Base-by-base conservation (phyloP, 2,113 vertebrate genomes). In the Bagarius yarrelli region DNA sequence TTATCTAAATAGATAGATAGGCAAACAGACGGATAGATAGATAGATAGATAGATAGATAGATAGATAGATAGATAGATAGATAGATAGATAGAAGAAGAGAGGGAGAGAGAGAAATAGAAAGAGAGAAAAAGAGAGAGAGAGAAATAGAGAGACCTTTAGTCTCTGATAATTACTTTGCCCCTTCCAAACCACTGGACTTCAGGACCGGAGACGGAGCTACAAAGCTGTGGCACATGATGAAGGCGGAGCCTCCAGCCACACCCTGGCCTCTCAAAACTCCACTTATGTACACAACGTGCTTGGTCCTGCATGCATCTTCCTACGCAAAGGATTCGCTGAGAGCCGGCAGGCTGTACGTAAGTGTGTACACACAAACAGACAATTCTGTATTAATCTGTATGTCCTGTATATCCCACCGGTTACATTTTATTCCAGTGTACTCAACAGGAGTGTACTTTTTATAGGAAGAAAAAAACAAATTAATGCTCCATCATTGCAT, bases 261-360 rank as follows among this genome's bases (percentile, higher is more conserved):
- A 90, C 93, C 92, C 95, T 95, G 87, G 90, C 96, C 91, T 91
- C 93, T 90, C 96, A 98, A 93, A 97, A 95, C 90, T 96, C 96
- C 85, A 93, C 94, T 8, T 93, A 94, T 92, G 95, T 97, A 95
- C 95, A 97, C 94, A 98, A 94, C 91, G 92, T 98, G 77, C 94
- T 98, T 91, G 97, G 97, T 86, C 97, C 97, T 0, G 96, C 97
- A 77, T 98, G 97, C 94, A 96, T 98, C 91, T 98, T 98, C 91
- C 96, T 98, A 89, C 94, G 97, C 93, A 98, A 98, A 93, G 96
- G 96, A 93, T 96, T 98, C 92, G 96, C 96, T 76, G 96, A 98
- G 92, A 96, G 92, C 94, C 95, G 96, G 92, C 95, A 94, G 94
- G 95, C 97, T 97, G 97, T 99, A 99, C 95, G 98, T 99, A 98